Evolutionary conservation across 2,113 vertebrate species (phyloP), one percentile per base, ranked within the genome.

Genomic region (Nematolebias whitei): DNA sequence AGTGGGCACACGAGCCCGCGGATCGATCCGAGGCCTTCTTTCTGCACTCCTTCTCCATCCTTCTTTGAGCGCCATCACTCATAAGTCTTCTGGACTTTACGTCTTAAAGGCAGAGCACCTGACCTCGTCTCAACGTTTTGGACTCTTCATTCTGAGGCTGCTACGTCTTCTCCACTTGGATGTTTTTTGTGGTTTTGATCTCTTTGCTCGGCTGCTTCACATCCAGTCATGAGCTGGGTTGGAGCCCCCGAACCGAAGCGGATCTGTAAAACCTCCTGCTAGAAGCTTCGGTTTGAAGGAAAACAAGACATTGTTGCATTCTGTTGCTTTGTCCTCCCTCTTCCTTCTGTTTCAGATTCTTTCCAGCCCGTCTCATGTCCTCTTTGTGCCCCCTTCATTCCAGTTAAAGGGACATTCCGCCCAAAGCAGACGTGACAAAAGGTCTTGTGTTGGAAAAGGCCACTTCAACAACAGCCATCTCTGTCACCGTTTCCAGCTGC

Each of bases 381-480:
- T 45, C 22, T 18, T 12, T 19, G 16, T 14, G 77, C 75, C 59
- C 61, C 71, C 64, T 54, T 65, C 63, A 62, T 77, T 81, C 77
- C 79, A 62, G 60, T 26, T n/a, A 44, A 32, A 53, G 65, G 65
- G 58, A 78, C 79, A 85, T 86, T 88, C 86, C 79, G 43, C 56
- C 47, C 47, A 13, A 29, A 50, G 60, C 63, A 49, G 58, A 63
- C 49, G 70, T 47, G 50, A 88, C 80, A 85, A 70, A 29, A 74
- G 82, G 67, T 57, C 70, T 63, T 56, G 66, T 83, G 84, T 79
- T 38, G 79, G 32, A 8, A 76, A 88, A 88, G 82, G 87, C 55
- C 87, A 82, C 64, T 50, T 48, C 23, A 63, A 86, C 84, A 86
- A 73, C 18, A 73, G 47, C 2, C 49, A 56, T 50, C 70, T 53